Conservation (phyloP, 2,797 vertebrate genomes). For the Mormyrops boulengeri region DNA sequence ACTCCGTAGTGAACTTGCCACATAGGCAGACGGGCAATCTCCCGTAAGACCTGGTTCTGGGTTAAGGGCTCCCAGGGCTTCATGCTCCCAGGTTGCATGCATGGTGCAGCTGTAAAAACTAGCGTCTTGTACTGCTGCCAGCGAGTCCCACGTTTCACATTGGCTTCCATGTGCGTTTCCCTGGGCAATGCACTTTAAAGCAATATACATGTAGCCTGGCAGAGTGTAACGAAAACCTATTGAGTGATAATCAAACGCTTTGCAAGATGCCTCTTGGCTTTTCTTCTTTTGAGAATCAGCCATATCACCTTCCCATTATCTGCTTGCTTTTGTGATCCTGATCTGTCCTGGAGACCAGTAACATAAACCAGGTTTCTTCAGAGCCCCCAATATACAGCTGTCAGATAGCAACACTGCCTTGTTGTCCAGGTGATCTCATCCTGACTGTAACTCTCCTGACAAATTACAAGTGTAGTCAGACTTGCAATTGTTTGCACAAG, state of each 20-base stretch:
- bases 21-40: not conserved
- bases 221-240: constrained; percentile 1
- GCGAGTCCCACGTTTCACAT: not conserved
- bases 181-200: not conserved
- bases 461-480: not conserved
- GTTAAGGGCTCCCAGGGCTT: not conserved
- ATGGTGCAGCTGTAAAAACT: not conserved
- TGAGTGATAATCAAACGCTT: not conserved
- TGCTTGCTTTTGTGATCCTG: not conserved
- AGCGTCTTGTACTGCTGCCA: not conserved
- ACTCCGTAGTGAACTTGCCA: not conserved
- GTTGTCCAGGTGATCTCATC: not conserved
- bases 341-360: constrained; percentile 2
- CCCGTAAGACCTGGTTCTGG: not conserved
- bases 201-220: not conserved
- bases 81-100: not conserved
- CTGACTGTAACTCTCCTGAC: not conserved
- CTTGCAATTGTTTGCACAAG: not conserved
- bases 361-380: not conserved
- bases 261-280: not conserved
- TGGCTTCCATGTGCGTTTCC: not conserved
- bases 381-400: not conserved
- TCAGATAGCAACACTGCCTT: not conserved
- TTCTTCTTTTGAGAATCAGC: constrained; percentile 2
- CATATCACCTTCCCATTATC: constrained; percentile 6